A percentile compares a stretch with the other conserved stretches of the same genome.
phyloP scores from a whole-genome alignment of 2,797 vertebrate species.

The Hippopotamyrus pictus region DNA sequence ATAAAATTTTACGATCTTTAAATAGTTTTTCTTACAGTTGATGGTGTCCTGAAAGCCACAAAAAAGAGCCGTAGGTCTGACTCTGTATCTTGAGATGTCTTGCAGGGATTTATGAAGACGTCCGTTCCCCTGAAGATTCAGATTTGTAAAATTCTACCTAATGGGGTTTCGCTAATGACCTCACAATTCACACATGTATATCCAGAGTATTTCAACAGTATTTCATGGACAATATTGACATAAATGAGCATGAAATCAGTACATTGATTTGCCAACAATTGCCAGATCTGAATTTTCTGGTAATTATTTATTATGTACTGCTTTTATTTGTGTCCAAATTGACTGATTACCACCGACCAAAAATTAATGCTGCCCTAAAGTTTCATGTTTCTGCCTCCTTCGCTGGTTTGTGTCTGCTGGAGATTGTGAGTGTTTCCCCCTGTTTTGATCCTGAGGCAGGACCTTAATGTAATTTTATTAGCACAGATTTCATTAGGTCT shows the following conservation, averaged over 20 bases:
- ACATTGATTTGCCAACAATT: background rate
- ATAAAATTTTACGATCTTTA: conserved; percentile 11
- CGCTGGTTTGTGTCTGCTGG: background rate
- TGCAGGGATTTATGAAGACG: background rate
- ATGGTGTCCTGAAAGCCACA: background rate
- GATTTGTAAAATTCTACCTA: background rate
- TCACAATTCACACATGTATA: background rate
- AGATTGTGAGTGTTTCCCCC: background rate
- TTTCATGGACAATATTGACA: background rate
- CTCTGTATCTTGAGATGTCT: background rate
- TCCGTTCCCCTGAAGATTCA: background rate
- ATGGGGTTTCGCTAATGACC: background rate
- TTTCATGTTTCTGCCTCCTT: background rate
- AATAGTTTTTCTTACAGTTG: background rate
- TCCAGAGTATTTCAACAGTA: background rate
- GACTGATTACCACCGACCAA: background rate
- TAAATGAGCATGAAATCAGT: background rate
- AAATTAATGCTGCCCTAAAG: background rate
- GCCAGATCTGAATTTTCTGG: background rate
- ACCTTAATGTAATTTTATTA: too few relatives aligned
- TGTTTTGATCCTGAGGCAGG: background rate
- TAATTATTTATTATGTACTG: background rate
- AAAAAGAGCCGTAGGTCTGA: background rate
- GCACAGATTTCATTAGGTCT: background rate
- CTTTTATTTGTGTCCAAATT: background rate